These are phyloP conservation scores for Poicephalus meyeri DNA, from an alignment of 2,113 vertebrate genomes.

Conservation along the genomic window DNA sequence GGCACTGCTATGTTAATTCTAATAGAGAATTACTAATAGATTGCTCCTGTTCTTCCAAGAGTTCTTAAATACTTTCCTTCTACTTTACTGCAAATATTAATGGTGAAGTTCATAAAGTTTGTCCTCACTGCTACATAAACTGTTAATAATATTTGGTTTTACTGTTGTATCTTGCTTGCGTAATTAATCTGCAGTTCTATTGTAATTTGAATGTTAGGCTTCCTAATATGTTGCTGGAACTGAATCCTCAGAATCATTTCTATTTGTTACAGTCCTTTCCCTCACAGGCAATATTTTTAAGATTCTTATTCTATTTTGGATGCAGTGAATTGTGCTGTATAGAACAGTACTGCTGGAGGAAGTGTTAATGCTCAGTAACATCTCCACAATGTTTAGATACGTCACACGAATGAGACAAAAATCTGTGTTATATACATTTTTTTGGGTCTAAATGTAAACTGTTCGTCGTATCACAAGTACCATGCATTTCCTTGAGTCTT, in stretches of 20 bases:
- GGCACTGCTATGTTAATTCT: neutral
- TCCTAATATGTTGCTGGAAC: neutral
- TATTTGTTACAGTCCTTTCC: neutral
- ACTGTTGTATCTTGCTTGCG: neutral
- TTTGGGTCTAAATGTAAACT: neutral
- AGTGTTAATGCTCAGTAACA: neutral
- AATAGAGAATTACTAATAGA: neutral
- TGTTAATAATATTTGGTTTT: neutral
- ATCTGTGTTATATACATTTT: neutral
- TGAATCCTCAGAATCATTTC: neutral
- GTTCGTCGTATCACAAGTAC: neutral
- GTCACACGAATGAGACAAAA: neutral
- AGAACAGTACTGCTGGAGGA: neutral
- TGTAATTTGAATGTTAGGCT: neutral
- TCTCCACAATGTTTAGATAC: neutral
- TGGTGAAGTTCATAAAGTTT: neutral
- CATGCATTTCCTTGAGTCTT: neutral
- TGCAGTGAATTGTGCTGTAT: neutral
- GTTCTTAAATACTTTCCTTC: neutral
- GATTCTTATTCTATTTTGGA: neutral
- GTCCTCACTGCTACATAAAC: neutral
- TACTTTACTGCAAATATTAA: neutral
- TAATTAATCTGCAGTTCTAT: neutral
- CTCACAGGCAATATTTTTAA: neutral
- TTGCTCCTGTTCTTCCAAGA: neutral